Evolutionary conservation across 2,888 invertebrate species (phyloP), one percentile per base, ranked within the genome.

Genomic region (Helobdella robusta): DNA sequence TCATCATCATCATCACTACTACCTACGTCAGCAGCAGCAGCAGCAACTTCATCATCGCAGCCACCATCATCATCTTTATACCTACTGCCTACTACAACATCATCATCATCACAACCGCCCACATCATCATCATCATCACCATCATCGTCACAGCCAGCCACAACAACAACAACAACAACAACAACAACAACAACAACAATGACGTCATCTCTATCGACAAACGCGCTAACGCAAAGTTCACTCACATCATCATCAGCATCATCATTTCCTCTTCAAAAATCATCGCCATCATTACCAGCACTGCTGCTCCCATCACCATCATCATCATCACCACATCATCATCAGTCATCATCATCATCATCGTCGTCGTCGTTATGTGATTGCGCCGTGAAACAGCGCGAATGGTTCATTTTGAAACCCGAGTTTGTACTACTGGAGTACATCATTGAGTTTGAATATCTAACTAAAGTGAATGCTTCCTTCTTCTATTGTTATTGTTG

Each of bases 361-460:
- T 2, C 28, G 28, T n/a, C 32, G 8, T 28, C 44, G 18, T 62
- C 56, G 44, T n/a, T 62, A 28, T 79, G 79, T 73, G 78, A 79
- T 63, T 80, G 80, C 67, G 73, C 73, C 58, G 70, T 73, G 28
- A 68, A 77, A 23, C 79, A 80, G 70, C 75, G 74, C 69, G 78
- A 79, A 66, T 80, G 79, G 79, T 78, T 77, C 67, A 70, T 79
- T 66, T 78, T 78, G 69, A 74, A 78, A 66, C 68, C 75, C 65
- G 73, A 76, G 35, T 72, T 78, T 35, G 77, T 77, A 8, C 71
- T 79, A 8, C 79, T 79, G 35, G 79, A 79, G 68, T 80, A 78
- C 70, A 73, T 80, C 46, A 73, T 80, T 28, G 77, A 80, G 64
- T 79, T 76, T 75, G 78, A 80, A 70, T 80, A 80, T 67, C 68